Evolutionary conservation across 2,797 vertebrate genomes (phyloP).

Genomic region (Xyrichtys novacula): DNA sequence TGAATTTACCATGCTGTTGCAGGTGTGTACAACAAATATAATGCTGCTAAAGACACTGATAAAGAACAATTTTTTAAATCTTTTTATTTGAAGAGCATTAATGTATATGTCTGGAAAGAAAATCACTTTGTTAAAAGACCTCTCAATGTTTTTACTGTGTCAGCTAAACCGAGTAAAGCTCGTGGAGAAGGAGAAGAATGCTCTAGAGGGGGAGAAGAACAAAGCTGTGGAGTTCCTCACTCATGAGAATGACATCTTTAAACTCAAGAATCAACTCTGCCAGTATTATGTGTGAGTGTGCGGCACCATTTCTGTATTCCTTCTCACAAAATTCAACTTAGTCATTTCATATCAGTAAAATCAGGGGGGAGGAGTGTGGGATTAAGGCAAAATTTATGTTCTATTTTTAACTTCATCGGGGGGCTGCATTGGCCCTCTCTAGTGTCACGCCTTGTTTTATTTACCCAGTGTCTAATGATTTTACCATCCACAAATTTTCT

Average conservation of each 20-base stretch:
- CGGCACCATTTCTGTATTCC: neutral
- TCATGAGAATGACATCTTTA: conserved; percentile 94
- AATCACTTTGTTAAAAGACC: conserved; percentile 27
- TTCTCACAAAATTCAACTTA: conserved; percentile 9
- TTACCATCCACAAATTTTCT: conserved; percentile 1
- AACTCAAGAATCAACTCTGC: conserved; percentile 90
- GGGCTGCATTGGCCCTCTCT: neutral
- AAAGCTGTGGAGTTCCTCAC: conserved; percentile 93
- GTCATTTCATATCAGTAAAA: conserved; percentile 1
- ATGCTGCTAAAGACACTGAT: too few species aligned
- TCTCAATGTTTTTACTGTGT: conserved; percentile 34
- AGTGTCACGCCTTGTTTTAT: neutral
- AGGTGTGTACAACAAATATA: too few species aligned
- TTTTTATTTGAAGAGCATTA: conserved; percentile 1
- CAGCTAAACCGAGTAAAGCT: conserved; percentile 97
- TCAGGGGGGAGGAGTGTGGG: neutral
- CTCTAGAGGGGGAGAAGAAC: conserved; percentile 94
- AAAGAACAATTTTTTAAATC: too few species aligned
- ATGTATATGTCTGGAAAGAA: conserved; percentile 1
- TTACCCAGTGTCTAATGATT: conserved; percentile 7
- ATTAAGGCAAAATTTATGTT: neutral
- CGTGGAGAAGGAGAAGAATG: conserved; percentile 97
- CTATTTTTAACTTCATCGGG: conserved; percentile 6
- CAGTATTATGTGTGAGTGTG: conserved; percentile 94
- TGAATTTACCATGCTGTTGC: too few species aligned